Percentiles rank a stretch among this genome's conserved stretches.
Conservation (phyloP, 2,888 invertebrate species). For the Syritta pipiens region DNA sequence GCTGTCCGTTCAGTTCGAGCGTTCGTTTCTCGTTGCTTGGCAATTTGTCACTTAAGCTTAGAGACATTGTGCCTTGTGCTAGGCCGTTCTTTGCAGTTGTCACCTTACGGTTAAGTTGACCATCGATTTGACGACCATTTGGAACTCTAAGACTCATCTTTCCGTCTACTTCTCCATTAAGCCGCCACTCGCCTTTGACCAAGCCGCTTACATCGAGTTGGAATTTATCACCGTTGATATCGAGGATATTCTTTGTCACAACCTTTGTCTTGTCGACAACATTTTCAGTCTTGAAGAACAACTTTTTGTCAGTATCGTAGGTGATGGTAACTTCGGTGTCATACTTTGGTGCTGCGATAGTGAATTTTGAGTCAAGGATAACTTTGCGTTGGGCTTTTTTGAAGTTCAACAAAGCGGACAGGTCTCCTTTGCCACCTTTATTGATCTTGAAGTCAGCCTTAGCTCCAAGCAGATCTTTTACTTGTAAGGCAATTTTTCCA, state of each 20-base stretch:
- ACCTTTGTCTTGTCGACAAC: constrained; percentile 80
- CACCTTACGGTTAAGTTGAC: constrained; percentile 77
- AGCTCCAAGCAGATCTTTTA: constrained; percentile 83
- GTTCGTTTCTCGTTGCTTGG: constrained; percentile 76
- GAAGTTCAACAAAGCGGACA: constrained; percentile 75
- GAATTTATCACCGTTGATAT: constrained; percentile 80
- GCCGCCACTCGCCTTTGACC: constrained; percentile 73
- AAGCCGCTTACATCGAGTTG: constrained; percentile 74
- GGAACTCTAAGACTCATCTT: constrained; percentile 72
- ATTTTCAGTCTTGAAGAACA: constrained; percentile 84
- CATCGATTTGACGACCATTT: constrained; percentile 76
- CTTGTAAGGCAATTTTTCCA: constrained; percentile 80
- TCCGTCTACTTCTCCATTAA: constrained; percentile 74
- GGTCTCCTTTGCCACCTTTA: constrained; percentile 84
- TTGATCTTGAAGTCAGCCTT: constrained; percentile 83
- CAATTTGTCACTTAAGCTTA: constrained; percentile 79
- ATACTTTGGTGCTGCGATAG: constrained; percentile 82
- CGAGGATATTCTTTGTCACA: constrained; percentile 83
- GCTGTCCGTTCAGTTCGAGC: constrained; percentile 75
- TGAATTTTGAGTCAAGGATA: constrained; percentile 83
- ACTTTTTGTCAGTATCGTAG: constrained; percentile 85
- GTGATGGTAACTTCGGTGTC: constrained; percentile 83
- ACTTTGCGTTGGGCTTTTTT: constrained; percentile 82
- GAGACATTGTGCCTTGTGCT: constrained; percentile 79
- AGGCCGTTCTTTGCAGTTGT: constrained; percentile 79